Percentiles rank a stretch among this genome's conserved stretches.
These are phyloP conservation scores for Drosophila quadrilineata DNA, from an alignment of 1,140 invertebrate genomes.

Conservation along the genomic window DNA sequence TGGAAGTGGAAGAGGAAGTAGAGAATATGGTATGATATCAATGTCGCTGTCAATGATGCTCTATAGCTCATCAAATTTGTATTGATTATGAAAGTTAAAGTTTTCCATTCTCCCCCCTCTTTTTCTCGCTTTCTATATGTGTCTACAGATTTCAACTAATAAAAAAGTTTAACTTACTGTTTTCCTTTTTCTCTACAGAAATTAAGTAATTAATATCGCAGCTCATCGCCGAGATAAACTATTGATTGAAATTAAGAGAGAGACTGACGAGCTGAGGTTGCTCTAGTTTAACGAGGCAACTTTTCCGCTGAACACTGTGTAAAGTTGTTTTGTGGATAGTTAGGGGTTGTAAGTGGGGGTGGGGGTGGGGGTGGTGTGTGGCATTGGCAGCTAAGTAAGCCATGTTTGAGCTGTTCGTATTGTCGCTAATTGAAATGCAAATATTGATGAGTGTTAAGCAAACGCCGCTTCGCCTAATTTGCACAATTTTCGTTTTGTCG, in stretches of 20 bases:
- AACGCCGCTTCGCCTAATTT: slow-evolving; percentile 69
- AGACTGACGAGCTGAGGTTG: not conserved
- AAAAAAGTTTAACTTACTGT: not conserved
- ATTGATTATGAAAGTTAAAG: slow-evolving; percentile 24
- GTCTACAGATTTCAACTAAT: no score
- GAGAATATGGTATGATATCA: no score
- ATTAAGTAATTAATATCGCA: slow-evolving; percentile 18
- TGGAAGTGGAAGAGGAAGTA: no score
- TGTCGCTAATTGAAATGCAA: slow-evolving; percentile 75
- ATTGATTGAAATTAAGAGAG: not conserved
- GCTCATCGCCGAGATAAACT: not conserved
- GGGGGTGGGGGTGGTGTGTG: not conserved
- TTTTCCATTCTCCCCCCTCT: not conserved
- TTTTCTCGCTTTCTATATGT: no score
- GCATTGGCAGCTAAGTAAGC: slow-evolving; percentile 40
- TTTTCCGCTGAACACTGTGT: not conserved
- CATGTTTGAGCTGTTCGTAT: slow-evolving; percentile 52
- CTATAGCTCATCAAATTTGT: slow-evolving; percentile 35
- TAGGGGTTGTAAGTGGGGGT: not conserved
- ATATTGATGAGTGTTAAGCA: slow-evolving; percentile 76
- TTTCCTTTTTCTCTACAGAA: slow-evolving; percentile 5
- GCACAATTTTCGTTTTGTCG: slow-evolving; percentile 71
- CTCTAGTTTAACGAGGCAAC: not conserved
- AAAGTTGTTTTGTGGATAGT: no score
- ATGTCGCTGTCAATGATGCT: not conserved